Conservation (phyloP, 2,113 vertebrate genomes). For the Dissostichus mawsoni region DNA sequence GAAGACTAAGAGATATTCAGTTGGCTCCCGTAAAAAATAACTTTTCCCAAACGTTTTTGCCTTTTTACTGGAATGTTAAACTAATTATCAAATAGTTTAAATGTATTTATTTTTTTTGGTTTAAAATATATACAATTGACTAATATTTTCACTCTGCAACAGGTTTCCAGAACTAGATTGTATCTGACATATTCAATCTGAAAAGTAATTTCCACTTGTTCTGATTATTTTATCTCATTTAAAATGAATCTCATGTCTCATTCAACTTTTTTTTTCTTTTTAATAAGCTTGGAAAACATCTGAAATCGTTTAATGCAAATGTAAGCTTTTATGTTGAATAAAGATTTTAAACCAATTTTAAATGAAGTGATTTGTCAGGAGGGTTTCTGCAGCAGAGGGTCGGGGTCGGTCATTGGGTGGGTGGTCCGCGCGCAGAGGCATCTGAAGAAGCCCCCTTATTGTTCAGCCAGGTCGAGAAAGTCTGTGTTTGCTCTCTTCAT, state of each 20-base stretch:
- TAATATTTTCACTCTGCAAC: neutral
- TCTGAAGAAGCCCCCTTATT: conserved; percentile 57
- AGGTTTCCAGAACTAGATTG: neutral
- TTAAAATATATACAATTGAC: neutral
- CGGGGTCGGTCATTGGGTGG: conserved; percentile 49
- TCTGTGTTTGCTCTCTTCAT: conserved; percentile 85
- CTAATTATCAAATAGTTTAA: no score
- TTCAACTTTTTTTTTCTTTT: neutral
- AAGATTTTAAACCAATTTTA: conserved; percentile 7
- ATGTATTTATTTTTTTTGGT: neutral
- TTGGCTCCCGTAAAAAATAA: neutral
- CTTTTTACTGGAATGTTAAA: neutral
- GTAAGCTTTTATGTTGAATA: neutral
- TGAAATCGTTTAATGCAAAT: neutral
- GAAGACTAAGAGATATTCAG: neutral
- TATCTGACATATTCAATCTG: neutral
- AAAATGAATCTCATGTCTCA: neutral
- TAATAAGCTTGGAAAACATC: accelerated
- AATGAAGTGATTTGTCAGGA: neutral
- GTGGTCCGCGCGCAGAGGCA: conserved; percentile 68
- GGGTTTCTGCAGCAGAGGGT: conserved; percentile 54
- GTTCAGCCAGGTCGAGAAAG: conserved; percentile 55
- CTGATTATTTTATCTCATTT: neutral
- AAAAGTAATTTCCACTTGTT: neutral
- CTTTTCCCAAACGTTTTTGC: neutral